Conservation (phyloP, 2,113 vertebrate species). For the Ochotona curzoniae region DNA sequence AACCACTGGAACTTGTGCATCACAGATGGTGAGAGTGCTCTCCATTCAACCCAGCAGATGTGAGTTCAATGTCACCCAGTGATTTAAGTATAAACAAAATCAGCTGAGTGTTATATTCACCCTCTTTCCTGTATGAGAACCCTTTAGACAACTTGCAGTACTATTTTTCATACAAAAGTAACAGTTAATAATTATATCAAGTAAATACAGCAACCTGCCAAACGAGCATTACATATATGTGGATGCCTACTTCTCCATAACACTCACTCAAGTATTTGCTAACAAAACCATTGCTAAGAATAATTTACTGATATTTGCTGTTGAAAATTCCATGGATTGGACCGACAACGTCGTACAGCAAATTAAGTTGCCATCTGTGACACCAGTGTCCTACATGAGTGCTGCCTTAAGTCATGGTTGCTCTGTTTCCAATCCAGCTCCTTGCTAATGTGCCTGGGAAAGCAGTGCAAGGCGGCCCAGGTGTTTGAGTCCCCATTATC, state of each 20-base stretch:
- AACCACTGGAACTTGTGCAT: neutral
- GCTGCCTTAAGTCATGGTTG: too few relatives aligned
- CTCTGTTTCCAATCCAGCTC: too few relatives aligned
- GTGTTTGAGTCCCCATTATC: too few relatives aligned
- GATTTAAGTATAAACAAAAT: neutral
- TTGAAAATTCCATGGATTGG: neutral
- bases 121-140: neutral
- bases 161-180: constrained; percentile 40
- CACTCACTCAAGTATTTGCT: neutral
- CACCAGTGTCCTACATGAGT: too few relatives aligned
- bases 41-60: neutral
- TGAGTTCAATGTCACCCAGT: neutral
- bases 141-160: neutral
- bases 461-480: too few relatives aligned
- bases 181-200: constrained; percentile 7
- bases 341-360: too few relatives aligned
- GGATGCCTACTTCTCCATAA: neutral
- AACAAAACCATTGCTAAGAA: constrained; percentile 23
- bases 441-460: too few relatives aligned
- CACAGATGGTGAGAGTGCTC: neutral
- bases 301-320: constrained; percentile 31
- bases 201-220: neutral
- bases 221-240: neutral
- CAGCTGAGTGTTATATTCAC: neutral
- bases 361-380: too few relatives aligned